Evolutionary conservation across 2,113 vertebrate species (phyloP), one percentile per base, ranked within the genome.

Genomic region (Entelurus aequoreus): DNA sequence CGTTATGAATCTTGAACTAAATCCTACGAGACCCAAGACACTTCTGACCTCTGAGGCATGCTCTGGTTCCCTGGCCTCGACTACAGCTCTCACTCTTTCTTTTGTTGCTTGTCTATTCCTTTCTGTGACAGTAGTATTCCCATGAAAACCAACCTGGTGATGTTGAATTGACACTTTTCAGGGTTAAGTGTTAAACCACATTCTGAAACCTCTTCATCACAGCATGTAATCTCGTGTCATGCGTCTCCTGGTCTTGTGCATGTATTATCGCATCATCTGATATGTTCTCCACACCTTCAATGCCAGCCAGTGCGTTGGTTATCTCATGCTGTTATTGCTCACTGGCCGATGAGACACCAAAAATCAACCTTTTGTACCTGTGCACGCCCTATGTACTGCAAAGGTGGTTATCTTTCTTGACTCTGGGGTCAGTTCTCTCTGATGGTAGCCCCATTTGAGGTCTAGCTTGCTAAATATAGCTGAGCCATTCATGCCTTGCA

Each of bases 261-360:
- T 79, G 74, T 1, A 69, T 16, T 1, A 77, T 72, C 0, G 71
- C 28, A n/a, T 70, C 71, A 75, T 82, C 56, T 19, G 80, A 80
- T 4, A 83, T 83, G 52, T 76, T 80, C 48, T 68, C 58, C 0
- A 67, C 65, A 5, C 67, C 72, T 28, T 79, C 60, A 52, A 69
- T 76, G 42, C 77, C 74, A 8, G 60, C 60, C 5, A 76, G 50
- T 16, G 69, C 64, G 14, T 11, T 50, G 0, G 54, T 50, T 13
- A 74, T 68, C 52, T 80, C 51, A 6, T 75, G 69, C 9, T 76
- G 61, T 8, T 68, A 74, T 55, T 75, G 64, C 44, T 78, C 55
- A 54, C 71, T 69, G 14, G 61, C 72, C 6, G 66, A 75, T 2
- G 49, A 75, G 2, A 76, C 67, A 12, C 66, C 49, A 21, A 78